A percentile compares a stretch with the other conserved stretches of the same genome.
phyloP scores from a whole-genome alignment of 2,797 vertebrate species.

The Adelosebastes latens region DNA sequence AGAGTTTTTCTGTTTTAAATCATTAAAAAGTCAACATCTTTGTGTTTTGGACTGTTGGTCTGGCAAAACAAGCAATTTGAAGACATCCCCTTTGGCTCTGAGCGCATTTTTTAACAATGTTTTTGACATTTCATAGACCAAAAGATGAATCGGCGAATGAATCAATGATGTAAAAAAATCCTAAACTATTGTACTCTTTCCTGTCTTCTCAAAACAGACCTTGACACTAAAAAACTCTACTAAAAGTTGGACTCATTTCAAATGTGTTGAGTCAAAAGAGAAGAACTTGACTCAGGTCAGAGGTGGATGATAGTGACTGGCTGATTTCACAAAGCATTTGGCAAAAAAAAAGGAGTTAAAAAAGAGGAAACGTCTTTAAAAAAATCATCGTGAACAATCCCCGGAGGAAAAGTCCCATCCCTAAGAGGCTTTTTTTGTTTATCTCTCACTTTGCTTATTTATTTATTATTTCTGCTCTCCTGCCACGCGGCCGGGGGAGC shows the following conservation, averaged over 20 bases:
- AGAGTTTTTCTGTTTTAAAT: neutral
- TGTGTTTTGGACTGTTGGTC: neutral
- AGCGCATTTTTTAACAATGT: no score
- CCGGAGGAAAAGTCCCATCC: neutral
- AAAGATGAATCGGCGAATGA: neutral
- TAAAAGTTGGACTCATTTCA: neutral
- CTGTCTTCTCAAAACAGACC: neutral
- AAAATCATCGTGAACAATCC: constrained; percentile 1
- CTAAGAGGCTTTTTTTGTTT: constrained; percentile 33
- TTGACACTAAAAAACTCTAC: neutral
- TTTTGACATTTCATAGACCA: neutral
- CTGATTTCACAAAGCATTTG: neutral
- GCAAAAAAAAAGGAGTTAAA: neutral
- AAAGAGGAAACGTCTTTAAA: neutral
- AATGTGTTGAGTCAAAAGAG: neutral
- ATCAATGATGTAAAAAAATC: neutral
- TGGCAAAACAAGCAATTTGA: neutral
- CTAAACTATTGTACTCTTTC: neutral
- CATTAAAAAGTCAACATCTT: neutral
- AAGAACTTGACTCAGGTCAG: neutral
- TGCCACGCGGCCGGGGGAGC: constrained; percentile 55
- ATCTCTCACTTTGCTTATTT: constrained; percentile 52
- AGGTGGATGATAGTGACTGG: neutral
- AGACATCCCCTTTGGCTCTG: neutral
- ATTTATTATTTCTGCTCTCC: constrained; percentile 55